These are phyloP conservation scores for Congeria kusceri DNA, from an alignment of 2,888 invertebrate species.

Conservation along the genomic window DNA sequence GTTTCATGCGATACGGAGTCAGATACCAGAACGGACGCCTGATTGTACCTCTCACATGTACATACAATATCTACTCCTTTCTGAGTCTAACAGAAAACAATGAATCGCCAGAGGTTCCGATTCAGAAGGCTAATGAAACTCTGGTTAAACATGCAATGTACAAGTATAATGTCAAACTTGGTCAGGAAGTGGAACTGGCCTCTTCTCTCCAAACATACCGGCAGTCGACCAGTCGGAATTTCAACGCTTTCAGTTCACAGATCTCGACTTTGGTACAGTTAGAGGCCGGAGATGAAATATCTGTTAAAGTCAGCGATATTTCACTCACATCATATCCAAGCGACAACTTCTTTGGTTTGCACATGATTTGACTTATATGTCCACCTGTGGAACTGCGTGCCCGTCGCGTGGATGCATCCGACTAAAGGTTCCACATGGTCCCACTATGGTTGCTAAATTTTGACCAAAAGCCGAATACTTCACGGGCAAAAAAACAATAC, in stretches of 20 bases:
- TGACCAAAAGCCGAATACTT: too few species aligned
- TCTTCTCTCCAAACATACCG: conserved; percentile 18
- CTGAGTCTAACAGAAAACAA: conserved; percentile 26
- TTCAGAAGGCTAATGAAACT: neutral
- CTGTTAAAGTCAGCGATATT: conserved; percentile 31
- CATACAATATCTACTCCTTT: conserved; percentile 36
- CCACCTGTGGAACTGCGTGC: neutral
- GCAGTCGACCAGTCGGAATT: conserved; percentile 9
- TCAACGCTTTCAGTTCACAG: conserved; percentile 31
- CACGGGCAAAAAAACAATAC: too few species aligned
- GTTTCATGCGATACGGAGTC: conserved; percentile 35
- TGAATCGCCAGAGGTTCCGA: neutral
- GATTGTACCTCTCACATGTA: conserved; percentile 36
- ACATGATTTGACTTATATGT: conserved; percentile 10
- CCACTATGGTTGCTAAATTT: too few species aligned
- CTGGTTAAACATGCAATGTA: conserved; percentile 38
- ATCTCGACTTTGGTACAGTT: conserved; percentile 31
- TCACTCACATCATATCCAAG: conserved; percentile 10
- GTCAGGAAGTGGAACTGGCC: conserved; percentile 16
- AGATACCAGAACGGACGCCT: conserved; percentile 27
- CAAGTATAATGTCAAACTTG: conserved; percentile 24
- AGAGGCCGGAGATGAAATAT: conserved; percentile 41
- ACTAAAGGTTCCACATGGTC: too few species aligned
- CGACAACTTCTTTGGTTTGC: conserved; percentile 37
- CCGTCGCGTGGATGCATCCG: too few species aligned